Conservation (phyloP, 2,113 vertebrate genomes). For the Ramphastos sulfuratus region DNA sequence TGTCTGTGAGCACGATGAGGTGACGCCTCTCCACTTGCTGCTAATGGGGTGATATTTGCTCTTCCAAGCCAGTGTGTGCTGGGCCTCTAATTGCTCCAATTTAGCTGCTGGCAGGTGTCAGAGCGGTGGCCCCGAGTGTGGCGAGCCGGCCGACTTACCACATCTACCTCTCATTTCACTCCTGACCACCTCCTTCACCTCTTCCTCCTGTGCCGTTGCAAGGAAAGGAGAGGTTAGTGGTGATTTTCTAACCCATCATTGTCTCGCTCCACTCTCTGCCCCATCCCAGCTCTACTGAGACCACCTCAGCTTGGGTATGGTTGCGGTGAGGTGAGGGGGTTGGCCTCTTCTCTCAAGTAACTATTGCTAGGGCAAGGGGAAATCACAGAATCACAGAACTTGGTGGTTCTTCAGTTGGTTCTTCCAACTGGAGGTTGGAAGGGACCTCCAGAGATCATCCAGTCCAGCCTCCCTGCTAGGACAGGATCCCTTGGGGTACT, state of each 20-base stretch:
- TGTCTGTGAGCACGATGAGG: background rate
- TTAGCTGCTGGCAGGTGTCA: background rate
- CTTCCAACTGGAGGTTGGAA: no score
- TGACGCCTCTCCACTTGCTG: background rate
- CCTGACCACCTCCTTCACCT: conserved; percentile 83
- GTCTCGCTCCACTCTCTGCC: background rate
- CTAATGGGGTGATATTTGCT: conserved; percentile 23
- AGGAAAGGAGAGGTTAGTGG: accelerated
- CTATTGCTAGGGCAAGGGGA: no score
- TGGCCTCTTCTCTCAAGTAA: no score
- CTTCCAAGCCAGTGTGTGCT: background rate
- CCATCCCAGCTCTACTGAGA: background rate
- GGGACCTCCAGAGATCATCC: no score
- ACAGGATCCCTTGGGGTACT: no score
- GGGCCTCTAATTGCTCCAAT: conserved; percentile 20
- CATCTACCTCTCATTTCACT: conserved; percentile 81
- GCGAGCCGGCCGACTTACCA: conserved; percentile 71
- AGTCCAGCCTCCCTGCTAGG: no score
- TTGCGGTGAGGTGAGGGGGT: no score
- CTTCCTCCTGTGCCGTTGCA: conserved; percentile 69
- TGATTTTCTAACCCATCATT: accelerated
- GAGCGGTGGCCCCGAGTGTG: accelerated
- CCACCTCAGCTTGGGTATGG: background rate
- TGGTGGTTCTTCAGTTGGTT: no score
- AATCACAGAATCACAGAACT: no score